Percentiles rank a stretch among this genome's conserved stretches.
phyloP scores from a whole-genome alignment of 2,797 vertebrate species.

The Oreortyx pictus region DNA sequence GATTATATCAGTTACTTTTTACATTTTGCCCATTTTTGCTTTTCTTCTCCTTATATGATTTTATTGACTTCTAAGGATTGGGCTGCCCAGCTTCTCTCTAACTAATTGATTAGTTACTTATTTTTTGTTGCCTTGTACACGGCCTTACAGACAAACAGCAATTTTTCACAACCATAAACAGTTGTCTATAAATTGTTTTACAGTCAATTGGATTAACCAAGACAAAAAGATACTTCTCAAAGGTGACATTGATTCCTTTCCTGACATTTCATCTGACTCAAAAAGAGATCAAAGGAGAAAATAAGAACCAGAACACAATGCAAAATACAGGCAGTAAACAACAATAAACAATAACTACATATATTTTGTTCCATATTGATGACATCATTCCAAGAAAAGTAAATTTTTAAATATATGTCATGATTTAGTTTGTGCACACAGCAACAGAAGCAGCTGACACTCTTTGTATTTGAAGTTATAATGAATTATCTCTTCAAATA shows the following conservation, averaged over 20 bases:
- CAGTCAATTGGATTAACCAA: background rate
- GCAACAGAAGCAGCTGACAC: background rate
- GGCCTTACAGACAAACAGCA: background rate
- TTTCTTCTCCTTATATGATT: background rate
- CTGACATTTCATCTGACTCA: background rate
- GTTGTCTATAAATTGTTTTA: background rate
- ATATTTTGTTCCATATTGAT: slow-evolving; percentile 53
- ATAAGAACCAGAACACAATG: background rate
- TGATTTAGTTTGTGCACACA: slow-evolving; percentile 32
- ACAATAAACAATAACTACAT: slow-evolving; percentile 12
- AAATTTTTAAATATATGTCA: slow-evolving; percentile 16
- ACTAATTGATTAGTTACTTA: no score
- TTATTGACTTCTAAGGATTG: background rate
- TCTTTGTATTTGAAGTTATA: slow-evolving; percentile 24
- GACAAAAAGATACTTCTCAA: background rate
- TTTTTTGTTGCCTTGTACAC: background rate
- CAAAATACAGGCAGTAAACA: background rate
- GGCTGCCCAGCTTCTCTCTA: background rate
- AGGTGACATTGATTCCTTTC: background rate
- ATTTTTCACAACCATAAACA: background rate
- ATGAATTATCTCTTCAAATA: background rate
- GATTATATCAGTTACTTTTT: background rate
- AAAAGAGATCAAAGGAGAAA: slow-evolving; percentile 31
- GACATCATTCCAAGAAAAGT: slow-evolving; percentile 41
- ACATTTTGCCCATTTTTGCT: background rate